A percentile compares a stretch with the other conserved stretches of the same genome.
phyloP scores from a whole-genome alignment of 2,888 invertebrate genomes.

The Dioctria rufipes region DNA sequence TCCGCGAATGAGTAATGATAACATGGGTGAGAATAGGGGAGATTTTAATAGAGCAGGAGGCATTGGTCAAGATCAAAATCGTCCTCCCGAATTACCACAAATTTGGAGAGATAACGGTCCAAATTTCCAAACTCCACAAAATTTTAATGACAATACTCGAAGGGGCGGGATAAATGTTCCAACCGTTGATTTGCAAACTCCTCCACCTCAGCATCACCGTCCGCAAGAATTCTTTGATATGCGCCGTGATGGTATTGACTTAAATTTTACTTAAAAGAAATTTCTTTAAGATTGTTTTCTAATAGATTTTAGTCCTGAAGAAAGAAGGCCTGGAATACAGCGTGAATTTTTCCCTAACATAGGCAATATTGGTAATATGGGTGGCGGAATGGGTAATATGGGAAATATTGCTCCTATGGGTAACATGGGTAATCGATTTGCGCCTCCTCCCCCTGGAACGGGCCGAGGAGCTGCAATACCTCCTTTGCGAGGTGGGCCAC shows the following conservation, averaged over 20 bases:
- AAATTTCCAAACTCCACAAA: conserved; percentile 46
- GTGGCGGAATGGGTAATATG: conserved; percentile 52
- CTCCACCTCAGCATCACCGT: conserved; percentile 34
- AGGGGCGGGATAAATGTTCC: conserved; percentile 38
- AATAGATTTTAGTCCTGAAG: conserved; percentile 53
- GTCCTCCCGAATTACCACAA: conserved; percentile 24
- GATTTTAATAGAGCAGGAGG: conserved; percentile 60
- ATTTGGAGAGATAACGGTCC: conserved; percentile 64
- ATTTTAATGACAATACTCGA: conserved; percentile 42
- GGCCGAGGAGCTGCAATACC: conserved; percentile 54
- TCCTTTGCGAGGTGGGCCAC: conserved; percentile 59
- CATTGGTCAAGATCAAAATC: conserved; percentile 51
- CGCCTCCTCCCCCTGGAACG: conserved; percentile 60
- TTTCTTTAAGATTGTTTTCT: conserved; percentile 1
- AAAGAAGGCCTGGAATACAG: conserved; percentile 62
- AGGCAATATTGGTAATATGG: conserved; percentile 55
- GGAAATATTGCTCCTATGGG: conserved; percentile 55
- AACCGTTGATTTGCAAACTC: conserved; percentile 48
- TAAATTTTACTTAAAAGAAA: background rate
- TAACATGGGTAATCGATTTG: conserved; percentile 67
- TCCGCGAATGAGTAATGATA: conserved; percentile 71
- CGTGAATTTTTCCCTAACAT: conserved; percentile 68
- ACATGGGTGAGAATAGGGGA: conserved; percentile 72
- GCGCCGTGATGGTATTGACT: conserved; percentile 50
- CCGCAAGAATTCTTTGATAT: conserved; percentile 54